phyloP scores from a whole-genome alignment of 35 echinoderm and acorn worm genomes.

The Strongylocentrotus purpuratus region DNA sequence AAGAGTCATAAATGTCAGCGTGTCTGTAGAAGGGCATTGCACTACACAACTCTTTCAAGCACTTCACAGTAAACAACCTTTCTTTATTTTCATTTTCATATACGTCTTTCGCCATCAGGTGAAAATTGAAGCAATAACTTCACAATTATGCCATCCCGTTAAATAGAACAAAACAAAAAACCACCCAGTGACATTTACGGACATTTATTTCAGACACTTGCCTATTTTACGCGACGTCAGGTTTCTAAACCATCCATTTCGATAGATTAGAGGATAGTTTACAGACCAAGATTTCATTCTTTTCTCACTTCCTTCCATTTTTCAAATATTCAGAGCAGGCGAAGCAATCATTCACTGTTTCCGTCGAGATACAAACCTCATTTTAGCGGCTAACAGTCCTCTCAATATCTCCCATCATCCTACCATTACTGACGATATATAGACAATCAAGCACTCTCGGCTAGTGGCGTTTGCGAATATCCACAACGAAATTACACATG shows the following conservation, averaged over 20 bases:
- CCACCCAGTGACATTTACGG: not conserved
- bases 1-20: not conserved
- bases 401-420: not conserved
- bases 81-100: not conserved
- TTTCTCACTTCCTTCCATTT: not conserved
- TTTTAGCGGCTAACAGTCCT: slow-evolving; percentile 8
- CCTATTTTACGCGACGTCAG: no score
- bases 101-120: not conserved
- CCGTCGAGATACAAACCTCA: not conserved
- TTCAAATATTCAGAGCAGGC: not conserved
- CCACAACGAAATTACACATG: slow-evolving; percentile 19
- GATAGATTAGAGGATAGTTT: not conserved
- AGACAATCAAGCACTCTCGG: not conserved
- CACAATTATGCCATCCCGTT: not conserved
- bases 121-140: not conserved
- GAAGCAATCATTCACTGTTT: slow-evolving; percentile 41
- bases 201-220: not conserved
- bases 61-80: not conserved
- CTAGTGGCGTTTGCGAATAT: not conserved
- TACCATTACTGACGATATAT: not conserved
- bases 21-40: not conserved
- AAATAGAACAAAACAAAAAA: not conserved
- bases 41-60: not conserved
- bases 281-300: not conserved
- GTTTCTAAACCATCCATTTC: not conserved